phyloP scores from a whole-genome alignment of 2,888 invertebrate species.

The Drosophila mettleri region DNA sequence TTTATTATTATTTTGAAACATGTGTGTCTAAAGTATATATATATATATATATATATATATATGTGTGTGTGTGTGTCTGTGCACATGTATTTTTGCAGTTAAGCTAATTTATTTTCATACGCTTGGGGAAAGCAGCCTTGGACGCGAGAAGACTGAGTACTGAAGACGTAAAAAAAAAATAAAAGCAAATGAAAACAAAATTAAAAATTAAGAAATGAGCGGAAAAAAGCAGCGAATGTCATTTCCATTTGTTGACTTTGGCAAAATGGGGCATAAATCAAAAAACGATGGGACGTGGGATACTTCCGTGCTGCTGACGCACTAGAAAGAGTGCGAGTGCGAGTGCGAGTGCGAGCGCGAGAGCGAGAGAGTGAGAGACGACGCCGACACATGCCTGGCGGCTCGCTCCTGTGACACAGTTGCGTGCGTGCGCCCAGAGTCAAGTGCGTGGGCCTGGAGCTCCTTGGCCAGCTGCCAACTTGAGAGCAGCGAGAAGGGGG shows the following conservation, averaged over 20 bases:
- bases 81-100: neutral
- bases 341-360: neutral
- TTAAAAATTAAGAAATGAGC: slow-evolving; percentile 15
- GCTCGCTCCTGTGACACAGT: slow-evolving; percentile 34
- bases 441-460: slow-evolving; percentile 53
- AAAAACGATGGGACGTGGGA: slow-evolving; percentile 45
- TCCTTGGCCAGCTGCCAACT: slow-evolving; percentile 65
- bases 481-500: neutral
- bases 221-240: slow-evolving; percentile 49
- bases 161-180: slow-evolving; percentile 9
- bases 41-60: neutral
- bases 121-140: neutral
- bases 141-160: neutral
- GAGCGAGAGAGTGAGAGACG: neutral
- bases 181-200: neutral
- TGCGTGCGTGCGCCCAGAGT: slow-evolving; percentile 61
- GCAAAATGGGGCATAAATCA: slow-evolving; percentile 74
- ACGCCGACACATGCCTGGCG: slow-evolving; percentile 1
- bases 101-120: neutral
- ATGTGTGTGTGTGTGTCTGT: neutral
- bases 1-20: no score
- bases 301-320: slow-evolving; percentile 72
- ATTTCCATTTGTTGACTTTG: slow-evolving; percentile 75
- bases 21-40: no score
- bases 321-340: slow-evolving; percentile 20